Evolutionary conservation across 1,140 invertebrate genomes (phyloP), one percentile per base, ranked within the genome.

Genomic region (Eciton burchellii): DNA sequence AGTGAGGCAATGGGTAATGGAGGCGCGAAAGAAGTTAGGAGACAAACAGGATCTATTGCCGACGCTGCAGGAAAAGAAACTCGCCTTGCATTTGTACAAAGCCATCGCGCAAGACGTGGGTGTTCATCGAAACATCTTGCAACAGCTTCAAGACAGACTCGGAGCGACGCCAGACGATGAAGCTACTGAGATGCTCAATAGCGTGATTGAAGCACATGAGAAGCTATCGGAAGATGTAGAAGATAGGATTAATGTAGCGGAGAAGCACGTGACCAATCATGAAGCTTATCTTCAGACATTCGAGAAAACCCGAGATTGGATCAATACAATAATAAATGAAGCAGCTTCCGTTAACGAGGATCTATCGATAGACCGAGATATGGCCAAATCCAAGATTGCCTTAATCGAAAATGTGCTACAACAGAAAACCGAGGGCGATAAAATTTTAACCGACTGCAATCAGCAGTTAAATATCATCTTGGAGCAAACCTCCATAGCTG

Each of bases 61-160:
- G 29, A 97, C 96, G 3, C 92, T 98, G 52, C 95, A 96, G 9
- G 97, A 98, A 83, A 98, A 98, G 91, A 98, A 98, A 94, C 93
- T 96, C n/a, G 96, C 96, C 47, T 93, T 98, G 3, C 97, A 98
- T 86, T 95, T 95, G 12, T 97, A 96, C 86, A 96, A 96, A 90
- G 95, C 96, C 3, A 94, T 97, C 16, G 94, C 96, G 21, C 97
- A 98, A 94, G 98, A 99, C 89, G 96, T 98, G 2, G 96, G 95
- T 16, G 94, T 97, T 62, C 97, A 98, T 90, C 96, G 97, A 89
- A 96, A 95, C 56, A 96, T 98, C 82, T 91, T 98, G 16, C 95
- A 96, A 81, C 97, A 98, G 84, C 91, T 98, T 14, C 95, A 96
- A 87, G 96, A 97, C 11, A 97, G 97, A 92, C 95, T 97, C 0